Evolutionary conservation across 2,888 invertebrate genomes (phyloP), one percentile per base, ranked within the genome.

Genomic region (Cyclophora albipunctata): DNA sequence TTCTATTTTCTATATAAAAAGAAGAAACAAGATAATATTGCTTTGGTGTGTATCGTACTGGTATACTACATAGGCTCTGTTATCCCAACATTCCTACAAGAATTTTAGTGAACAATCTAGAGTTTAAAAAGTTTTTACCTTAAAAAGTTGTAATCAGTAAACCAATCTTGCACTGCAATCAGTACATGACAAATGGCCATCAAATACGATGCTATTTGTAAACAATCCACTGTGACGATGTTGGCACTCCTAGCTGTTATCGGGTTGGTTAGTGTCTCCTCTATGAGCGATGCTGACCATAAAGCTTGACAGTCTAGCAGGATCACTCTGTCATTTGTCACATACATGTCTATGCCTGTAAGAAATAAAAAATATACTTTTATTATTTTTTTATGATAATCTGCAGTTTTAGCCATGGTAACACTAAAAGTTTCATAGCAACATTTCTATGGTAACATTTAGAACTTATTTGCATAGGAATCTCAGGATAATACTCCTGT

Each of bases 161-260:
- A 95, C 92, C 95, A 97, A 74, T 98, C 98, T 69, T 97, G 94
- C 0, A 96, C 94, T 40, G 97, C 91, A 51, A 98, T 89, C 4
- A 98, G 90, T 2, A 97, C 92, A 77, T 98, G 97, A 66, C 98
- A 98, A 41, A 98, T 93, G 3, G 96, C 94, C 86, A 97, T 92
- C 48, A 98, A 77, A 73, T 96, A 96, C 0, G 96, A 92, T 7
- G 95, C 91, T 53, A 95, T 88, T 73, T 97, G 95, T 44, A 98
- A 81, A 41, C 95, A 94, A 71, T 94, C 94, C 2, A 91, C 87
- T 0, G 91, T 91, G 42, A 91, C 83, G 59, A 91, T 92, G 60
- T 93, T 90, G 4, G 83, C 81, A 52, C 81, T 83, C 33, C 87
- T 65, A 0, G 81, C 91, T 7, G 90, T 90, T 6, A 91, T 75